Evolutionary conservation across 2,113 vertebrate genomes (phyloP).

Genomic region (Lasiurus borealis): DNA sequence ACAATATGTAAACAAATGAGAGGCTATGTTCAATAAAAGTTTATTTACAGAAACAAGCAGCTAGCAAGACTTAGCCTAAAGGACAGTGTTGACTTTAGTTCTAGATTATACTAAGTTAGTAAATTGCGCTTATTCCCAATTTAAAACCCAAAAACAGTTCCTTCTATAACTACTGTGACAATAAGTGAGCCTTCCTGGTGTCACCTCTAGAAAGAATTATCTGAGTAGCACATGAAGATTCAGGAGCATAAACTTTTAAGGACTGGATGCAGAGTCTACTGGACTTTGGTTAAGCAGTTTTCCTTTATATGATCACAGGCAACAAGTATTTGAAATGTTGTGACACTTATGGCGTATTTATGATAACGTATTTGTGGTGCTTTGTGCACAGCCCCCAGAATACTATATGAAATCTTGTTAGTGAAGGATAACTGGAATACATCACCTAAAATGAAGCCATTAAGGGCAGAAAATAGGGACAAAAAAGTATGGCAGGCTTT

Average conservation of each 20-base stretch:
- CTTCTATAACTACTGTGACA: not conserved
- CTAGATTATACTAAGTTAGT: not conserved
- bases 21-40: not conserved
- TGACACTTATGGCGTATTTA: not conserved
- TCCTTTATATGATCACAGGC: not conserved
- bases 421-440: not conserved
- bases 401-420: not conserved
- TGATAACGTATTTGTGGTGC: accelerated
- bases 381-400: accelerated
- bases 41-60: not conserved
- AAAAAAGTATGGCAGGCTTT: constrained; percentile 1
- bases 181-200: not conserved
- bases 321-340: not conserved
- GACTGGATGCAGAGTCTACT: not conserved
- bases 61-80: not conserved
- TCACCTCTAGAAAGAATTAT: not conserved
- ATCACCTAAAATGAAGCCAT: not conserved
- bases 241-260: not conserved
- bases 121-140: not conserved
- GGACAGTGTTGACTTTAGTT: not conserved
- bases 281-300: not conserved
- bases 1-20: not conserved
- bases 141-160: not conserved
- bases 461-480: not conserved
- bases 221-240: not conserved